These are phyloP conservation scores for Drosophila melanosoma DNA, from an alignment of 2,888 invertebrate species.

Conservation along the genomic window DNA sequence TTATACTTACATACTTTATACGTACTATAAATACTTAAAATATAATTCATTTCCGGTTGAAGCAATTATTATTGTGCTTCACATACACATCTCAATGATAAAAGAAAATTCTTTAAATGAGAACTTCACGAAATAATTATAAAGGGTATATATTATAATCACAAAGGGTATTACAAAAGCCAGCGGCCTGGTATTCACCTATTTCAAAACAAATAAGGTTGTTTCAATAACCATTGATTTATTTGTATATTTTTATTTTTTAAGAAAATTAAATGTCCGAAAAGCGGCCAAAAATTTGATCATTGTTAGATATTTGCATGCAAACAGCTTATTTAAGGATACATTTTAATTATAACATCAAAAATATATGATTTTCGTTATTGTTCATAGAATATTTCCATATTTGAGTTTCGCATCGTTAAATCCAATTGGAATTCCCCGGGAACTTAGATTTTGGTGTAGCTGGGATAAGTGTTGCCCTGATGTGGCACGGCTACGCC, in stretches of 20 bases:
- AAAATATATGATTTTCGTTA: slow-evolving; percentile 14
- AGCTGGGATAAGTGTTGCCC: slow-evolving; percentile 61
- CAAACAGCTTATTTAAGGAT: slow-evolving; percentile 3
- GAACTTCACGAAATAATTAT: too few relatives aligned
- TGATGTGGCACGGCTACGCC: background rate
- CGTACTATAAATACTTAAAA: background rate
- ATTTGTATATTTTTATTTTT: background rate
- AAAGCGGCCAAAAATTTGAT: slow-evolving; percentile 19
- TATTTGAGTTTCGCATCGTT: background rate
- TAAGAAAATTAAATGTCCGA: background rate
- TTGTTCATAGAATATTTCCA: background rate
- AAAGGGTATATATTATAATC: too few relatives aligned
- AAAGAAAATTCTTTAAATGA: background rate
- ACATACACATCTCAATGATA: too few relatives aligned
- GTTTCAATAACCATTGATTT: background rate
- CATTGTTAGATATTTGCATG: background rate
- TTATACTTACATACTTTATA: background rate
- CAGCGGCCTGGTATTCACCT: background rate
- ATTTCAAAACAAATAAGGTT: background rate
- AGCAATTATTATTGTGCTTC: background rate
- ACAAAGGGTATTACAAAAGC: background rate
- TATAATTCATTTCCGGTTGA: background rate
- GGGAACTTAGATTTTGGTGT: slow-evolving; percentile 69
- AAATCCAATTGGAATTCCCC: background rate
- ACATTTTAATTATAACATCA: slow-evolving; percentile 10